These are phyloP conservation scores for Archivesica marissinica DNA, from an alignment of 1,140 invertebrate genomes.

Conservation along the genomic window DNA sequence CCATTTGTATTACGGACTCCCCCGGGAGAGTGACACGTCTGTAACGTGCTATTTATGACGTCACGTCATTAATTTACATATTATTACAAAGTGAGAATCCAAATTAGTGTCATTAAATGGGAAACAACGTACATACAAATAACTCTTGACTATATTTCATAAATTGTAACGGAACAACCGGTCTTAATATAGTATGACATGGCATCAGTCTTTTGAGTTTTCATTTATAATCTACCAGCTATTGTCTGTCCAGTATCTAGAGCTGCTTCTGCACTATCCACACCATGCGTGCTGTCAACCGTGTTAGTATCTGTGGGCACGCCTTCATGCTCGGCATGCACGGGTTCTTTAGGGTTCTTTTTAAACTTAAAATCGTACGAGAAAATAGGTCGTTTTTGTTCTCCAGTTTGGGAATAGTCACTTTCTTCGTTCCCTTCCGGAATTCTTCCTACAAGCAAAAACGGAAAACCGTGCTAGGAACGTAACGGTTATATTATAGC, in stretches of 20 bases:
- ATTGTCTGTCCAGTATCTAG: constrained; percentile 12
- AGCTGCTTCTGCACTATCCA: background rate
- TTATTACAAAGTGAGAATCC: no score
- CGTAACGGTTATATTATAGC: no score
- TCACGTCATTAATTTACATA: no score
- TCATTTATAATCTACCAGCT: constrained; percentile 1
- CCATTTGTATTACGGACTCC: no score
- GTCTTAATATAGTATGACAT: no score
- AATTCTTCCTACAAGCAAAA: constrained; percentile 23
- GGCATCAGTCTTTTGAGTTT: no score
- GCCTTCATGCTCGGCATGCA: constrained; percentile 16
- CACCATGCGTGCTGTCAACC: background rate
- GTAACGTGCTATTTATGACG: no score
- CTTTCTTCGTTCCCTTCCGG: background rate
- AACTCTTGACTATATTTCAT: no score
- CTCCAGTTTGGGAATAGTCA: background rate
- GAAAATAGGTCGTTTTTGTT: constrained; percentile 42
- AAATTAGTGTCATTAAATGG: no score
- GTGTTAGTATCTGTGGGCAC: background rate
- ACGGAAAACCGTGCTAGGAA: background rate
- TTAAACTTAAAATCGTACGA: constrained; percentile 61
- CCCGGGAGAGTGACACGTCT: no score
- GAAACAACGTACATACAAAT: no score
- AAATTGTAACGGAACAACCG: no score
- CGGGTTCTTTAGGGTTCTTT: constrained; percentile 9